These are phyloP conservation scores for Leuciscus idus DNA, from an alignment of 2,113 vertebrate species.

Conservation along the genomic window DNA sequence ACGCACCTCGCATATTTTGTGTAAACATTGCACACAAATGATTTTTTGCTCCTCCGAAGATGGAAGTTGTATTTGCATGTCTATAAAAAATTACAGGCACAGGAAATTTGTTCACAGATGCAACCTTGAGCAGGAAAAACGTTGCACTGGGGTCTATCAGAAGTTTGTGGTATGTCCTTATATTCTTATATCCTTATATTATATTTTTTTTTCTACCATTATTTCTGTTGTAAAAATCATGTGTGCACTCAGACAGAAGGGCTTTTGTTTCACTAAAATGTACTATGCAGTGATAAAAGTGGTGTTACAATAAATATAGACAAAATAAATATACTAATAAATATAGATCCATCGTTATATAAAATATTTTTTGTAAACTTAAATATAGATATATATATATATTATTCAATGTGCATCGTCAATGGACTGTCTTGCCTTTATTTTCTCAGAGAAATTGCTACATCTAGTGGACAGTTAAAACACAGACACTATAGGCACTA, in stretches of 20 bases:
- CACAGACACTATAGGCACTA: background rate
- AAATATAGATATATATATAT: too few species aligned
- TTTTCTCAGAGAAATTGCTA: constrained; percentile 58
- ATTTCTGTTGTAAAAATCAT: background rate
- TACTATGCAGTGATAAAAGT: background rate
- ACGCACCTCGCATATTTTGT: background rate
- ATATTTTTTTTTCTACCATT: too few species aligned
- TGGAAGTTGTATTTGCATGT: background rate
- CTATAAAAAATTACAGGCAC: background rate
- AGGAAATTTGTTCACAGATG: background rate
- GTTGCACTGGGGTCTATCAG: background rate
- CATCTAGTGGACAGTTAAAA: constrained; percentile 65
- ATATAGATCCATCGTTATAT: background rate
- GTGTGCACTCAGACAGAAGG: too few species aligned
- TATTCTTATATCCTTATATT: too few species aligned
- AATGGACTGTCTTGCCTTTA: background rate
- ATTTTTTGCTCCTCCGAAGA: background rate
- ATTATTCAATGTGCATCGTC: too few species aligned
- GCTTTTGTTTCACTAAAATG: background rate
- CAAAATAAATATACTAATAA: background rate
- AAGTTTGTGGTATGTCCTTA: background rate
- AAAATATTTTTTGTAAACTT: background rate
- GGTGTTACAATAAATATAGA: background rate
- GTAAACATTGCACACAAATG: constrained; percentile 14
- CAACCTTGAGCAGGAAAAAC: background rate